These are phyloP conservation scores for Caenorhabditis latens DNA, from an alignment of 1,140 invertebrate species.

Conservation along the genomic window DNA sequence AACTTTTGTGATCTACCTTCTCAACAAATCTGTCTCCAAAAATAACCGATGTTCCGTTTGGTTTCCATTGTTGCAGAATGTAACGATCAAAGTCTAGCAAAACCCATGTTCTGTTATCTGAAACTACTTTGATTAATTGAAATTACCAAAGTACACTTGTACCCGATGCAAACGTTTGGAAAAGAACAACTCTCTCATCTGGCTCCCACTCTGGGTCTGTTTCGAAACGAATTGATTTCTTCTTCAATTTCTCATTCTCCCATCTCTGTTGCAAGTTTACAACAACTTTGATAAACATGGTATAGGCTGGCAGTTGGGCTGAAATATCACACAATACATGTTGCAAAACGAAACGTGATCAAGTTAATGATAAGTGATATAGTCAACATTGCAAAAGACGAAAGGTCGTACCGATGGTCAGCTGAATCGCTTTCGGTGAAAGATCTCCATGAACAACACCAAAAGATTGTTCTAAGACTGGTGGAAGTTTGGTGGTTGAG, in stretches of 20 bases:
- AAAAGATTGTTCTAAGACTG: slow-evolving; percentile 10
- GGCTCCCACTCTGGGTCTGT: slow-evolving; percentile 74
- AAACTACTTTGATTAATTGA: not conserved
- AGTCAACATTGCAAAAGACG: not conserved
- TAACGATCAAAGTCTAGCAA: slow-evolving; percentile 71
- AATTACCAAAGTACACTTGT: not conserved
- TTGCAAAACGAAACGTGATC: slow-evolving; percentile 41
- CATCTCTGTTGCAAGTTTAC: slow-evolving; percentile 66
- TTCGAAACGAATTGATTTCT: slow-evolving; percentile 70
- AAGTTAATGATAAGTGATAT: not conserved
- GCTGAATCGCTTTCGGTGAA: slow-evolving; percentile 29
- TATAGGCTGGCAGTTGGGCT: slow-evolving; percentile 64
- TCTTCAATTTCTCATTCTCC: slow-evolving; percentile 63
- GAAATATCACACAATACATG: not conserved
- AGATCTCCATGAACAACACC: slow-evolving; percentile 23
- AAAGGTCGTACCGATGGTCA: slow-evolving; percentile 53
- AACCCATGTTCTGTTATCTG: slow-evolving; percentile 74
- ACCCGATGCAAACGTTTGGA: slow-evolving; percentile 70
- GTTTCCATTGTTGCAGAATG: slow-evolving; percentile 69
- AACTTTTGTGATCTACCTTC: slow-evolving; percentile 51
- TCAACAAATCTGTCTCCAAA: slow-evolving; percentile 72
- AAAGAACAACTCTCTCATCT: slow-evolving; percentile 72
- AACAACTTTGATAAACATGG: slow-evolving; percentile 69
- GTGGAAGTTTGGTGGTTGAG: not conserved
- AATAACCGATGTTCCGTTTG: slow-evolving; percentile 70